Base-by-base conservation (phyloP, 2,888 invertebrate species). In the Cremastinae sp. region DNA sequence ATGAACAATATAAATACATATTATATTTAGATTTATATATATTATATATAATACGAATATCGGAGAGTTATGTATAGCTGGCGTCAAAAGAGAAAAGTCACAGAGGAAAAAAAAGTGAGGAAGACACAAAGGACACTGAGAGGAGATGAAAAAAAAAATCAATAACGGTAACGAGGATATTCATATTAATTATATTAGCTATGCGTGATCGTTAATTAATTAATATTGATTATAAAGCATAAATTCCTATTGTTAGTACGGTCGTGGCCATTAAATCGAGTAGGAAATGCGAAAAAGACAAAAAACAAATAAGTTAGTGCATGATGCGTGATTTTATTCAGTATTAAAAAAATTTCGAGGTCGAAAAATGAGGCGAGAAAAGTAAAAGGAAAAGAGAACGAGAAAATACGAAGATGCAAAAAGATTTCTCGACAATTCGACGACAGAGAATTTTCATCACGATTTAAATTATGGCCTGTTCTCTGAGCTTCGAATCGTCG, bases 1-100 rank as follows among this genome's bases (percentile, higher is more conserved):
- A 71, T 74, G 64, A 79, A 49, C 75, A 75, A 61, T 81, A 83
- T 81, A 83, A 83, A 83, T 77, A 80, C 78, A 83, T 81, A 83
- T 82, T 82, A 79, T 82, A 81, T 81, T 81, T 81, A 80, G 77
- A 82, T 81, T 79, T 81, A 81, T 80, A 79, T 81, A 81, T 79
- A 80, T 72, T 78, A 80, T 64, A 81, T 82, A 82, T 74, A 77
- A 82, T 81, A 80, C 79, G 74, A 75, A 80, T 80, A 80, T 59
- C 59, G 85, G 82, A 82, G 79, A 79, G 80, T 84, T 85, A 82
- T 83, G 81, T 83, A 81, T 83, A 83, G 81, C 74, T 72, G 74
- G 53, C 51, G 61, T 61, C 41, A 59, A 75, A 78, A 75, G 74
- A 76, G 71, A 70, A 69, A 73, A 70, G 28, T 28, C 28, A 28